These are phyloP conservation scores for Leptatherina wallacei DNA, from an alignment of 2,797 vertebrate genomes.

Conservation along the genomic window DNA sequence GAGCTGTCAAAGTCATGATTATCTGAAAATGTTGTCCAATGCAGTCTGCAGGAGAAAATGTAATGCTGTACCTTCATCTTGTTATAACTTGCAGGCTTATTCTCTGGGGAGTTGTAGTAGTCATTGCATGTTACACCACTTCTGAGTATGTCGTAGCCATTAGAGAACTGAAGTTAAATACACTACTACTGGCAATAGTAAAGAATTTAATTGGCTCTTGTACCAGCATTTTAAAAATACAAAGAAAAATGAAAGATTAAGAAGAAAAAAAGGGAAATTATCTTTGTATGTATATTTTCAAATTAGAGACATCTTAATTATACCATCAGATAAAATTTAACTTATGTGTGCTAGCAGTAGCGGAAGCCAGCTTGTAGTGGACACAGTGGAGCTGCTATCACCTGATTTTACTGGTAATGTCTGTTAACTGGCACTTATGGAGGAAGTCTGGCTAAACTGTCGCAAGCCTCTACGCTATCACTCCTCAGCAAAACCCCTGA, in stretches of 20 bases:
- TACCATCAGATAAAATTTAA: background rate
- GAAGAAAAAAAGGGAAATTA: background rate
- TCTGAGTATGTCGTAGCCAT: background rate
- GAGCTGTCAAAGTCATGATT: background rate
- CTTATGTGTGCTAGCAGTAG: constrained; percentile 10
- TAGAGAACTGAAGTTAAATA: background rate
- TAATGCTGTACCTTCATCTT: background rate
- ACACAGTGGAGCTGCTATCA: constrained; percentile 51
- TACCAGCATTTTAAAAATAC: background rate
- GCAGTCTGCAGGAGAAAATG: background rate
- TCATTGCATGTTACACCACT: background rate
- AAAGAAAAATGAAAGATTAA: background rate
- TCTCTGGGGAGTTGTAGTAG: background rate
- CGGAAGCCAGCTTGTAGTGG: constrained; percentile 30
- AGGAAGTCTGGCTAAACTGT: constrained; percentile 79
- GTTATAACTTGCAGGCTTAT: background rate
- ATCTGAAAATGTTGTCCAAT: background rate
- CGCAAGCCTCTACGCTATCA: constrained; percentile 55
- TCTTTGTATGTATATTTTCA: background rate
- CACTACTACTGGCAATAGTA: background rate
- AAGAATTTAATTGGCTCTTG: background rate
- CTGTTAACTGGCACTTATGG: constrained; percentile 69
- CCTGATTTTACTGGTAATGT: constrained; percentile 58
- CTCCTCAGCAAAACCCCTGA: constrained; percentile 44
- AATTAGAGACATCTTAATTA: constrained; percentile 2